phyloP scores from a whole-genome alignment of 2,888 invertebrate genomes.

The Pandemis corylana region DNA sequence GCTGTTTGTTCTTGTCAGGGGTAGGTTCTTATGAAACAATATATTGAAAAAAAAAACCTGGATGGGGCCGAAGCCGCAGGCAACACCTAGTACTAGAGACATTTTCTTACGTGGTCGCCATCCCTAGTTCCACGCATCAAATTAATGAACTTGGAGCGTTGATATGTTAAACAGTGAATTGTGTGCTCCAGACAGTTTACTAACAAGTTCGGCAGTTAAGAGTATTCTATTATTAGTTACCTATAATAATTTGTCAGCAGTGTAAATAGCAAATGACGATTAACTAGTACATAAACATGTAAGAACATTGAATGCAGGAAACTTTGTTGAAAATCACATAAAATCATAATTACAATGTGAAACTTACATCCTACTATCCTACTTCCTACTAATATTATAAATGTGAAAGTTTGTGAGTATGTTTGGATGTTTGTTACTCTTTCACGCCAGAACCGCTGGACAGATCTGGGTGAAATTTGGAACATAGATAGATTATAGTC shows the following conservation, averaged over 20 bases:
- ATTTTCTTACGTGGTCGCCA: not conserved
- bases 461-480: too few relatives aligned
- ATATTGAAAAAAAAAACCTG: too few relatives aligned
- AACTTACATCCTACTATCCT: too few relatives aligned
- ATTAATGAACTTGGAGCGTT: constrained; percentile 3
- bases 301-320: not conserved
- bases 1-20: too few relatives aligned
- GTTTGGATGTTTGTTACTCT: too few relatives aligned
- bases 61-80: too few relatives aligned
- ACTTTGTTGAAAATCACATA: not conserved
- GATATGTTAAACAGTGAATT: constrained; percentile 23
- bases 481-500: too few relatives aligned
- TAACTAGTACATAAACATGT: not conserved
- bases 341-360: not conserved
- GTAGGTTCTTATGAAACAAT: too few relatives aligned
- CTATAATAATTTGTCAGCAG: not conserved
- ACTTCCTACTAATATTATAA: too few relatives aligned
- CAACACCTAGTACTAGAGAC: too few relatives aligned
- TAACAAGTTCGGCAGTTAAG: constrained; percentile 23
- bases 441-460: too few relatives aligned
- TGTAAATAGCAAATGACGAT: not conserved
- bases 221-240: not conserved
- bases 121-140: constrained; percentile 12
- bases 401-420: too few relatives aligned
- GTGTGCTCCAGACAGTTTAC: constrained; percentile 25